phyloP scores from a whole-genome alignment of 2,888 invertebrate genomes.

The Caenorhabditis auriculariae region DNA sequence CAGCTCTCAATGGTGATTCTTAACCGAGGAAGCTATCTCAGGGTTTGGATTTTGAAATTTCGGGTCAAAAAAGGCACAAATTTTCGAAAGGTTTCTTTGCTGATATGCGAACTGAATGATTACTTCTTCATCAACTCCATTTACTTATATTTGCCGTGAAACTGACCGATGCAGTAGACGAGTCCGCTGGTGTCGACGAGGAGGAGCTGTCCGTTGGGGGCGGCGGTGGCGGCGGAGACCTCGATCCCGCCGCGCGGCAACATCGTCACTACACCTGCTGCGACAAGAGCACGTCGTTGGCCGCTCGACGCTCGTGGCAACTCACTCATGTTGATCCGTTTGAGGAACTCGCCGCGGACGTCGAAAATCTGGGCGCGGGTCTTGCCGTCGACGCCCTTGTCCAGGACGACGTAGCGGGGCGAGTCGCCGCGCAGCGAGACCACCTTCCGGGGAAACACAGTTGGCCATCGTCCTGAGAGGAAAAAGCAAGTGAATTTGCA shows the following conservation, averaged over 20 bases:
- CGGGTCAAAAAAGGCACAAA: no score
- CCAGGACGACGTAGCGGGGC: slow-evolving; percentile 45
- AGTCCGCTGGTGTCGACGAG: slow-evolving; percentile 49
- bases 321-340: slow-evolving; percentile 37
- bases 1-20: no score
- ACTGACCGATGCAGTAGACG: slow-evolving; percentile 31
- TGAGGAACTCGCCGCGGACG: slow-evolving; percentile 40
- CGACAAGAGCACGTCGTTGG: neutral
- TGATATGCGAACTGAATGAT: no score
- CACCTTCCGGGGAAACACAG: slow-evolving; percentile 56
- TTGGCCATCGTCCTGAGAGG: slow-evolving; percentile 46
- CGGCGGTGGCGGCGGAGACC: slow-evolving; percentile 39
- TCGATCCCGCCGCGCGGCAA: slow-evolving; percentile 44
- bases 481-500: neutral
- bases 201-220: slow-evolving; percentile 44
- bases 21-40: no score
- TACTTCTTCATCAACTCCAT: no score
- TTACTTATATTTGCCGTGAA: neutral
- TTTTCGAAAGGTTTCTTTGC: no score
- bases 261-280: slow-evolving; percentile 9
- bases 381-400: slow-evolving; percentile 42
- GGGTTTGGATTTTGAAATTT: no score
- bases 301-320: no score
- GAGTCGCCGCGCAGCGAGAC: slow-evolving; percentile 36
- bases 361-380: slow-evolving; percentile 46